phyloP scores from a whole-genome alignment of 2,888 invertebrate species.

The Agrotis segetum region DNA sequence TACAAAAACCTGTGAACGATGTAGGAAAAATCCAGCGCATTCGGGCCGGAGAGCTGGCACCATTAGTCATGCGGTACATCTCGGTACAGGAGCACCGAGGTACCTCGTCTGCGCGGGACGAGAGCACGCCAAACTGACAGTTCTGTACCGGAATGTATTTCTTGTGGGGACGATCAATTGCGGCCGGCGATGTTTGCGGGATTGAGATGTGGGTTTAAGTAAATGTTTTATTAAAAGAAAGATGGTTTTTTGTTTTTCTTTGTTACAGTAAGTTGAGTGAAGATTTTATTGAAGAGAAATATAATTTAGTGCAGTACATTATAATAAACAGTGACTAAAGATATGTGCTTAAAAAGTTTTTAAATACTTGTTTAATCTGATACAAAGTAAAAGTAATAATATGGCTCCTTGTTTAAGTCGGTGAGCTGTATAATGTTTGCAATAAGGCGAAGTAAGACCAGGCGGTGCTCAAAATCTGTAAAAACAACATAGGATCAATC shows the following conservation, averaged over 20 bases:
- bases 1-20: conserved; percentile 11
- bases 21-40: conserved; percentile 32
- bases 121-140: conserved; percentile 48
- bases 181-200: not conserved
- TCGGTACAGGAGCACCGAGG: conserved; percentile 10
- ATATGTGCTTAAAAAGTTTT: not conserved
- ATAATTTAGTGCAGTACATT: not conserved
- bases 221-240: not conserved
- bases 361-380: not conserved
- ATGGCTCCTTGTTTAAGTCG: not conserved
- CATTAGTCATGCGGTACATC: conserved; percentile 46
- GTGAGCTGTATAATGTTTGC: conserved; percentile 68
- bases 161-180: conserved; percentile 51
- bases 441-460: conserved; percentile 77
- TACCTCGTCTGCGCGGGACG: conserved; percentile 46
- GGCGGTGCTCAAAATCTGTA: conserved; percentile 75
- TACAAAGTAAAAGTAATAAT: not conserved
- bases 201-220: conserved; percentile 4
- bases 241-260: not conserved
- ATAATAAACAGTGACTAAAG: not conserved
- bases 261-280: not conserved
- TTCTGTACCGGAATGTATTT: conserved; percentile 48
- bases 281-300: not conserved
- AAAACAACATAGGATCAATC: conserved; percentile 22
- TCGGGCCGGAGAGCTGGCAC: conserved; percentile 7